Base-by-base conservation (phyloP, 1,140 invertebrate species). In the Belonocnema kinseyi region DNA sequence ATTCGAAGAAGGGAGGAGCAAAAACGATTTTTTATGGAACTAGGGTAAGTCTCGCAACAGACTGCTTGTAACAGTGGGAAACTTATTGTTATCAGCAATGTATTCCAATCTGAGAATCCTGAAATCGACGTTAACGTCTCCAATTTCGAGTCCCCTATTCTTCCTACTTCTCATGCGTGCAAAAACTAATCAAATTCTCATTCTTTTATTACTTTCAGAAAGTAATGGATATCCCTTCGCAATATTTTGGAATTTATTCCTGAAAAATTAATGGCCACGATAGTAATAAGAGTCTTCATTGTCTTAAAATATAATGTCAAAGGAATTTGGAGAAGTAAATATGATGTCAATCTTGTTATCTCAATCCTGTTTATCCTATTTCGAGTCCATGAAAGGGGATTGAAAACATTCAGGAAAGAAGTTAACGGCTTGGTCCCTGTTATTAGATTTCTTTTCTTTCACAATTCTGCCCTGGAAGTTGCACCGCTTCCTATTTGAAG, bases 361-460 rank as follows among this genome's bases (percentile, higher is more conserved):
- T 8, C 40, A 66, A 66, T 21, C 33, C 17, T 7, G 13, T 26
- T 80, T 73, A 73, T 76, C 56, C 53, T 58, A 76, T 77, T 61
- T 17, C 14, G 50, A 16, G 50, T 73, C 61, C 58, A 52, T 56
- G 66, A 74, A 80, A 72, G 71, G 46, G 66, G 72, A 74, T 77
- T 50, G 78, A 74, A 50, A 80, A 19, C 72, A 76, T 80, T 77
- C 72, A 26, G 26, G 26, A 66, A 66, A 66, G 66, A 53, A 74
- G 50, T 19, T 71, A 51, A 16, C 33, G 73, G 73, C 75, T 56
- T 50, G 66, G 17, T 73, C 53, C 13, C n/a, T 17, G 51, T 74
- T 80, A 76, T 80, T 74, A 72, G 40, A 77, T 53, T 73, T 74
- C 72, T 46, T 53, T 66, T 50, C 56, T 74, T 21, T 53, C 40